A percentile compares a stretch with the other conserved stretches of the same genome.
Evolutionary conservation across 2,113 vertebrate species (phyloP).

Genomic region (Nanorana parkeri): DNA sequence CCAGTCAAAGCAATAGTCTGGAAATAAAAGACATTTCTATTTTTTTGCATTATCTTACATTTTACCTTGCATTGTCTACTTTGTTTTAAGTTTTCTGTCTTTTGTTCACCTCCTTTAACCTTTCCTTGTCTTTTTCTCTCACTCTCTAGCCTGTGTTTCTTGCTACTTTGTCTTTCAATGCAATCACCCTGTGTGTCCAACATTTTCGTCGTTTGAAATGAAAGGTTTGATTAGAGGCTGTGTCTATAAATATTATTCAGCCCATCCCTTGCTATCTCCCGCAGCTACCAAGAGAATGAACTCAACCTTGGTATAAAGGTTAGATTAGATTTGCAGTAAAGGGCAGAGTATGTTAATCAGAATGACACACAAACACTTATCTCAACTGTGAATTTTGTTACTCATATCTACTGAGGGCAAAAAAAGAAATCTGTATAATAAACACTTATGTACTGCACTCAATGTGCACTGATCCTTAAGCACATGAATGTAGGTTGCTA

Average conservation of each 20-base stretch:
- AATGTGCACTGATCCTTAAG: background rate
- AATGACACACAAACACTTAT: constrained; percentile 45
- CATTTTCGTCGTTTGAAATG: constrained; percentile 22
- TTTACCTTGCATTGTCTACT: too few relatives aligned
- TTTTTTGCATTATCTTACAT: too few relatives aligned
- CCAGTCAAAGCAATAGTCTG: too few relatives aligned
- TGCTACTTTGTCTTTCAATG: background rate
- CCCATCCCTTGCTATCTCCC: constrained; percentile 35
- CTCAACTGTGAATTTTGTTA: constrained; percentile 29
- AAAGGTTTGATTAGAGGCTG: constrained; percentile 37
- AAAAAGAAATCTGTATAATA: constrained; percentile 1
- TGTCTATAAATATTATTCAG: constrained; percentile 48
- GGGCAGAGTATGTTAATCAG: constrained; percentile 51
- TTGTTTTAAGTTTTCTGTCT: background rate
- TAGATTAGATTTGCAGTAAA: constrained; percentile 54
- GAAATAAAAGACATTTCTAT: too few relatives aligned
- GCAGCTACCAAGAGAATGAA: constrained; percentile 37
- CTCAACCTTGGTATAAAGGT: constrained; percentile 52
- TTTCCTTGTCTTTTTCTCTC: constrained; percentile 11
- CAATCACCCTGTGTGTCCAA: constrained; percentile 23
- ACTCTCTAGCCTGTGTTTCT: background rate
- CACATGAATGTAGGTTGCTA: background rate
- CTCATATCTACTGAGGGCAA: constrained; percentile 9
- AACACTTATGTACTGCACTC: background rate
- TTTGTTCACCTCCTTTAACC: background rate